A percentile compares a stretch with the other conserved stretches of the same genome.
Conservation (phyloP, 2,797 vertebrate genomes). For the Phylloscopus collybita region DNA sequence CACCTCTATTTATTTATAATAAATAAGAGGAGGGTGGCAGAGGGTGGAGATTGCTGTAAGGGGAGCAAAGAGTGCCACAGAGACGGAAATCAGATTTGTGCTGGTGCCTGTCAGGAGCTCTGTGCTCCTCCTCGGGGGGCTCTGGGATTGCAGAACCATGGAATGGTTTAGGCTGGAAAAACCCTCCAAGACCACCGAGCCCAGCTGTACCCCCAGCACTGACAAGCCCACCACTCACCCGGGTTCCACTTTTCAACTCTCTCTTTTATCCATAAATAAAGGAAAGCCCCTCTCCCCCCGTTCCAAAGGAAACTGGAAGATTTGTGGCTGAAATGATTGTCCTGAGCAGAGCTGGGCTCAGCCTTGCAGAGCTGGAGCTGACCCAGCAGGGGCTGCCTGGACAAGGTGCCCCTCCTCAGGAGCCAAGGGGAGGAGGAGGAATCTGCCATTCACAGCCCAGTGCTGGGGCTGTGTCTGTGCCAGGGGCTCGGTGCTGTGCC, state of each 20-base stretch:
- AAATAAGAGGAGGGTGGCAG: neutral
- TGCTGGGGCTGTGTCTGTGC: neutral
- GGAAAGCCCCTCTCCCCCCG: neutral
- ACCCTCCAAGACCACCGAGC: accelerated
- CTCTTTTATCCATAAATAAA: neutral
- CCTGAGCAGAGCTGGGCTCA: neutral
- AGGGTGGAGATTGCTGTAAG: neutral
- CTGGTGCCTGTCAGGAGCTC: neutral
- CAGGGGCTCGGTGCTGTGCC: accelerated
- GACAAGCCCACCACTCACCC: neutral
- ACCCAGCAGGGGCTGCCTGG: neutral
- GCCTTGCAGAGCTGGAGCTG: neutral
- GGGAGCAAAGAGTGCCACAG: neutral
- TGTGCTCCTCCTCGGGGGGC: accelerated
- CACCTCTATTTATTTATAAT: neutral
- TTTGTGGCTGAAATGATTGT: neutral
- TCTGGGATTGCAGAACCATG: neutral
- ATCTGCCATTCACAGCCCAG: accelerated
- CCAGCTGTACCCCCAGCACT: neutral
- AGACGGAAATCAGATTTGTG: neutral
- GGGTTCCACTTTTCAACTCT: neutral
- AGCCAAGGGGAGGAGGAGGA: accelerated
- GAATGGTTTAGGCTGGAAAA: neutral
- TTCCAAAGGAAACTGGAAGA: neutral
- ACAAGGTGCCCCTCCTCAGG: neutral